These are phyloP conservation scores for Phytoseiulus persimilis DNA, from an alignment of 2,888 invertebrate species.

Conservation along the genomic window DNA sequence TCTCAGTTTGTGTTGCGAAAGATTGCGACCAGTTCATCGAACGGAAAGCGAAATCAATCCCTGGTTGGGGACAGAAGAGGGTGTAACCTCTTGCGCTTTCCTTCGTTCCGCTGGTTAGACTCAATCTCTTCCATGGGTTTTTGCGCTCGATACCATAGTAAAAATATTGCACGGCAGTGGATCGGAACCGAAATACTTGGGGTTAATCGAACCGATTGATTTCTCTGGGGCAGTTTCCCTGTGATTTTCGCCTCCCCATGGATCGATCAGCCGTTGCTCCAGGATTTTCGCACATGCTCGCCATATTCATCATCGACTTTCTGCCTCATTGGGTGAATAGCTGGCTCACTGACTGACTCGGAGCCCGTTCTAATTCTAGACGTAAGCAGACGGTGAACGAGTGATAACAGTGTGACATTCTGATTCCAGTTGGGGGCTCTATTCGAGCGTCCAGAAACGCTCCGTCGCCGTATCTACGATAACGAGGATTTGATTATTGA, in stretches of 20 bases:
- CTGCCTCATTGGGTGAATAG: not conserved
- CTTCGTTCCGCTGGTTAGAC: not conserved
- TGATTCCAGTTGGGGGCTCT: not conserved
- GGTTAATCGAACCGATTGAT: not conserved
- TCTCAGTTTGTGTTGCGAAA: too few relatives aligned
- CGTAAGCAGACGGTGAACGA: not conserved
- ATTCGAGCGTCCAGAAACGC: not conserved
- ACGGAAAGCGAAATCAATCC: not conserved
- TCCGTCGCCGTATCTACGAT: too few relatives aligned
- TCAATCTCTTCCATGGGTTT: not conserved
- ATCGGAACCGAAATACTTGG: not conserved
- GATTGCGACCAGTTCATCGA: too few relatives aligned
- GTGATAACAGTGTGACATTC: not conserved
- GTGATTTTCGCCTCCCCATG: too few relatives aligned
- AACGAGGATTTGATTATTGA: too few relatives aligned
- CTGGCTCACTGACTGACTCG: not conserved
- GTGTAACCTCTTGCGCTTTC: not conserved
- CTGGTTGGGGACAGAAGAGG: not conserved
- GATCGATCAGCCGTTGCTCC: too few relatives aligned
- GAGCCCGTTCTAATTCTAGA: not conserved
- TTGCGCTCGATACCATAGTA: not conserved
- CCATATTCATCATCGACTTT: not conserved
- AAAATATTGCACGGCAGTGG: not conserved
- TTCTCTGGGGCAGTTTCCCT: too few relatives aligned
- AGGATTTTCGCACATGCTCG: not conserved